Percentiles rank a stretch among this genome's conserved stretches.
Evolutionary conservation across 2,113 vertebrate genomes (phyloP).

Genomic region (Sinosuthora webbiana): DNA sequence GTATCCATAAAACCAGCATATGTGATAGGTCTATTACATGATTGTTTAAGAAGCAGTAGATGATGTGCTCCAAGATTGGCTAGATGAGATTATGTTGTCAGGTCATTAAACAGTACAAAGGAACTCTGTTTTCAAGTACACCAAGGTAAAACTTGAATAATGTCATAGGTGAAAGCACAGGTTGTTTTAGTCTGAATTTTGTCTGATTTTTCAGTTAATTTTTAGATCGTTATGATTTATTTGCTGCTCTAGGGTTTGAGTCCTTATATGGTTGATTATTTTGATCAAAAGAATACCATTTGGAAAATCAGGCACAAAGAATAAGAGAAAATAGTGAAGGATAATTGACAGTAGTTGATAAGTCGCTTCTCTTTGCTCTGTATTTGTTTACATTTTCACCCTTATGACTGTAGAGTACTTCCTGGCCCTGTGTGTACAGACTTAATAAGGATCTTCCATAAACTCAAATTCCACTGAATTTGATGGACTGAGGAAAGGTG

Average conservation of each 20-base stretch:
- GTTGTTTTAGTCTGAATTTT: background rate
- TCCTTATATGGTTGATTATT: background rate
- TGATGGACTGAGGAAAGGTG: background rate
- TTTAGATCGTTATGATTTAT: background rate
- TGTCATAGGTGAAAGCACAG: background rate
- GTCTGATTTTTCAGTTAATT: background rate
- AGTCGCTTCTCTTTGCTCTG: background rate
- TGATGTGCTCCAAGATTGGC: background rate
- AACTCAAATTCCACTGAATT: background rate
- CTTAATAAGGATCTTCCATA: background rate
- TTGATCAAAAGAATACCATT: background rate
- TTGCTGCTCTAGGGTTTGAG: background rate
- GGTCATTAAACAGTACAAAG: background rate
- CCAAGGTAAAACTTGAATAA: background rate
- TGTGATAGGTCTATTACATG: background rate
- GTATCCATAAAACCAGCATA: background rate
- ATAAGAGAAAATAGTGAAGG: background rate
- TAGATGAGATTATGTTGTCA: background rate
- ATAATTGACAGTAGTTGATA: background rate
- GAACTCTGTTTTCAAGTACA: background rate
- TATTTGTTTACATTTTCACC: background rate
- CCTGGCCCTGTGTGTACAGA: background rate
- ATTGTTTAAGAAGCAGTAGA: background rate
- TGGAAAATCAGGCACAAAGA: background rate
- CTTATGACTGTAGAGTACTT: background rate